Evolutionary conservation across 2,797 vertebrate species (phyloP).

Genomic region (Hydrocynus forskahlii): DNA sequence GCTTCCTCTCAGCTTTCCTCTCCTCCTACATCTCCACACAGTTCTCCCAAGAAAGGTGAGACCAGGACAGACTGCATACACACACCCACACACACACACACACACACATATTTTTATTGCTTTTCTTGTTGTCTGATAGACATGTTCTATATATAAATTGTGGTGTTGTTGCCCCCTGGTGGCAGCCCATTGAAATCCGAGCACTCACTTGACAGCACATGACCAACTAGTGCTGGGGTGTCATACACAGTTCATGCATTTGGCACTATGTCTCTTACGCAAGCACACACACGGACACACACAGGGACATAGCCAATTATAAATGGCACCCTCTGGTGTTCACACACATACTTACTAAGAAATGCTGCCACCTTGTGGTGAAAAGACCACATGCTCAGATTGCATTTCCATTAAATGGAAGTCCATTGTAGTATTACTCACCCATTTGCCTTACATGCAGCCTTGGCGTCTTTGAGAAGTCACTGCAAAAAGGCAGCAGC

Average conservation of each 20-base stretch:
- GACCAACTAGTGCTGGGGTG: not conserved
- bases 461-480: constrained; percentile 39
- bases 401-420: not conserved
- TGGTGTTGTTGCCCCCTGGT: constrained; percentile 61
- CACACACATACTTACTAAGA: not conserved
- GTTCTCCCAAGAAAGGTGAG: constrained; percentile 97
- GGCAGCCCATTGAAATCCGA: constrained; percentile 38
- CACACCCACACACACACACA: not conserved
- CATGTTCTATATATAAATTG: constrained; percentile 8
- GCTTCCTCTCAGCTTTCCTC: constrained; percentile 93
- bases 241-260: not conserved
- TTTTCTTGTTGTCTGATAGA: not conserved
- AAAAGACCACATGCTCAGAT: not conserved
- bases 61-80: not conserved
- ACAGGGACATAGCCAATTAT: not conserved
- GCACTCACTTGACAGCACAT: not conserved
- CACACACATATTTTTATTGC: not conserved
- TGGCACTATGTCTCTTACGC: not conserved
- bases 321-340: constrained; percentile 25
- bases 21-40: constrained; percentile 95
- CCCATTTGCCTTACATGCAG: constrained; percentile 42
- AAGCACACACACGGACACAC: not conserved
- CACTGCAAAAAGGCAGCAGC: constrained; percentile 35
- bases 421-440: constrained; percentile 20
- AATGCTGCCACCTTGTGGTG: constrained; percentile 49